A percentile compares a stretch with the other conserved stretches of the same genome.
phyloP scores from a whole-genome alignment of 2,797 vertebrate genomes.

The Ibycter americanus region DNA sequence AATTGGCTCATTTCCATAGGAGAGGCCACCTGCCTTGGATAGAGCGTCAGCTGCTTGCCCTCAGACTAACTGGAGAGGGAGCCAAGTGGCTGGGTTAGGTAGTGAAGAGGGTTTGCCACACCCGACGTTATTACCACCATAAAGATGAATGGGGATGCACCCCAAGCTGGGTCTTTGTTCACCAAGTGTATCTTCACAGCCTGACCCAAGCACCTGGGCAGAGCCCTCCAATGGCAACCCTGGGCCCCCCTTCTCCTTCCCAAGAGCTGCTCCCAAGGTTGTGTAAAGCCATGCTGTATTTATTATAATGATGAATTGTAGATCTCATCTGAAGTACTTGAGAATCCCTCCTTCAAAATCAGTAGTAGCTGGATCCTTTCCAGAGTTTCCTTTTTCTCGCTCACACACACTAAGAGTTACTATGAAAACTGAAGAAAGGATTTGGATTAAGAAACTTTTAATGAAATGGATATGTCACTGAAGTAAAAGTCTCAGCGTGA shows the following conservation, averaged over 20 bases:
- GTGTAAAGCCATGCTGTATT: background rate
- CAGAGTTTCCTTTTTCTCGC: background rate
- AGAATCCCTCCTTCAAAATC: background rate
- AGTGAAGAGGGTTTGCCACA: background rate
- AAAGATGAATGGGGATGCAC: background rate
- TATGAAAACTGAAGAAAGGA: background rate
- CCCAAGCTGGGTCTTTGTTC: slow-evolving; percentile 9
- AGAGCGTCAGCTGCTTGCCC: slow-evolving; percentile 35
- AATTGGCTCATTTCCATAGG: slow-evolving; percentile 57
- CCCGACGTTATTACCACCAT: rapidly evolving
- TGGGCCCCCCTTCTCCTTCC: background rate
- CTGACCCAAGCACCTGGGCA: background rate
- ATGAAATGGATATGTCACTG: slow-evolving; percentile 27
- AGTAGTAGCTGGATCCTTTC: background rate
- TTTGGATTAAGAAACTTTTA: slow-evolving; percentile 13
- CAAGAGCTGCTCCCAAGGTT: background rate
- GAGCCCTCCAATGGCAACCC: background rate
- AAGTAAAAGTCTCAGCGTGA: slow-evolving; percentile 15
- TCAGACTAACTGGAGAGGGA: slow-evolving; percentile 38
- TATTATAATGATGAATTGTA: background rate
- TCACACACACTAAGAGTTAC: background rate
- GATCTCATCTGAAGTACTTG: background rate
- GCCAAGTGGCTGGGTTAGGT: background rate
- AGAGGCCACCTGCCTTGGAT: slow-evolving; percentile 17
- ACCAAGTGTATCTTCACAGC: background rate